Evolutionary conservation across 2,797 vertebrate species (phyloP), one percentile per base, ranked within the genome.

Genomic region (Carduelis carduelis): DNA sequence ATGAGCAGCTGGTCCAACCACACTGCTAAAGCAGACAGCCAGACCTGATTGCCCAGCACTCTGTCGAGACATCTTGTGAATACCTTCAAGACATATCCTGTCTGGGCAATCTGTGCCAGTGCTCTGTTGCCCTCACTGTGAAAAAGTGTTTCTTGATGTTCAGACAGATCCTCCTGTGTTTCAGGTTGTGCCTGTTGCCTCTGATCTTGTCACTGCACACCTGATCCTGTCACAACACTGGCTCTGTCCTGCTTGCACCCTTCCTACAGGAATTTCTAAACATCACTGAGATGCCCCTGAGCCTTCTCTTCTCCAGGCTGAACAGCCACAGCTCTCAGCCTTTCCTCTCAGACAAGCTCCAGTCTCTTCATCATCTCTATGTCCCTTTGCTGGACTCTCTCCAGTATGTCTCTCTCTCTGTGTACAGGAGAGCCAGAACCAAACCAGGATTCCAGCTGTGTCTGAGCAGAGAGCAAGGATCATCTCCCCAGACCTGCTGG

Each of bases 21-120:
- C 28, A 14, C 27, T 72, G 63, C 27, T 71, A 37, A 59, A 52
- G 23, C 19, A 59, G 57, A 2, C 17, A 43, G 7, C 13, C 12
- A 52, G 22, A 49, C 17, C 41, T 17, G 12, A 26, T 16, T 53
- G 21, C 28, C 18, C 8, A 14, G 41, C 12, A 43, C n/a, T 11
- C 2, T n/a, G 55, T 14, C 0, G 4, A 55, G 56, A 20, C 0
- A 1, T 11, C 24, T 57, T 64, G 14, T 37, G 27, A 57, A 9
- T 21, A 63, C 63, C 41, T 43, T 17, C 15, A 50, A 52, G 55
- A 23, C 5, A 46, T 59, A 21, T 8, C 28, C 6, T 59, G 8
- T 3, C 59, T 50, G 44, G 12, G 32, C 11, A 83, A 12, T 20
- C 22, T 35, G 35, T 43, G 21, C 35, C 14, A 18, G 44, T 17